Evolutionary conservation across 1,140 invertebrate genomes (phyloP).

Genomic region (Magallana gigas): DNA sequence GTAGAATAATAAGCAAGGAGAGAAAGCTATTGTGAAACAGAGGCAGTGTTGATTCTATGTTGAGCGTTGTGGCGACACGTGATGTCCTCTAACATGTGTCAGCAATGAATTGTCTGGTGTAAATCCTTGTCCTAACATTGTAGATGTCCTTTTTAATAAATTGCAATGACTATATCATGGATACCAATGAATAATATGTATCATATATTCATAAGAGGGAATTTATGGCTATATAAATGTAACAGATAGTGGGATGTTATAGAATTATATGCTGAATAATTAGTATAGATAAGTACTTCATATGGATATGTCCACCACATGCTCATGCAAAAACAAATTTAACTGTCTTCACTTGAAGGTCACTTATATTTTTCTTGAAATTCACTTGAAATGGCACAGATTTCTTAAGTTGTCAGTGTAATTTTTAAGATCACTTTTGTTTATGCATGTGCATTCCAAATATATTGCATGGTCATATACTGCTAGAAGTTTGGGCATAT

Average conservation of each 20-base stretch:
- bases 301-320: not conserved
- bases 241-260: not conserved
- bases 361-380: not conserved
- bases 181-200: not conserved
- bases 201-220: not conserved
- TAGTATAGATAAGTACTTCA: not conserved
- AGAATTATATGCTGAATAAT: not conserved
- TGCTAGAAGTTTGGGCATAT: not conserved
- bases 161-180: not conserved
- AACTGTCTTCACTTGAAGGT: not conserved
- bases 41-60: constrained; percentile 6
- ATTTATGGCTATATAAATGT: not conserved
- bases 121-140: constrained; percentile 1
- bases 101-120: constrained; percentile 6
- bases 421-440: not conserved
- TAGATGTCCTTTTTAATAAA: not conserved
- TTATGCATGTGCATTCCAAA: not conserved
- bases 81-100: constrained; percentile 19
- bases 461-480: not conserved
- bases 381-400: constrained; percentile 15
- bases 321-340: constrained; percentile 8
- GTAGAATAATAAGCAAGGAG: no score
- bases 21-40: not conserved
- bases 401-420: not conserved
- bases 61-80: not conserved